Base-by-base conservation (phyloP, 2,113 vertebrate genomes). In the Chloropsis hardwickii region DNA sequence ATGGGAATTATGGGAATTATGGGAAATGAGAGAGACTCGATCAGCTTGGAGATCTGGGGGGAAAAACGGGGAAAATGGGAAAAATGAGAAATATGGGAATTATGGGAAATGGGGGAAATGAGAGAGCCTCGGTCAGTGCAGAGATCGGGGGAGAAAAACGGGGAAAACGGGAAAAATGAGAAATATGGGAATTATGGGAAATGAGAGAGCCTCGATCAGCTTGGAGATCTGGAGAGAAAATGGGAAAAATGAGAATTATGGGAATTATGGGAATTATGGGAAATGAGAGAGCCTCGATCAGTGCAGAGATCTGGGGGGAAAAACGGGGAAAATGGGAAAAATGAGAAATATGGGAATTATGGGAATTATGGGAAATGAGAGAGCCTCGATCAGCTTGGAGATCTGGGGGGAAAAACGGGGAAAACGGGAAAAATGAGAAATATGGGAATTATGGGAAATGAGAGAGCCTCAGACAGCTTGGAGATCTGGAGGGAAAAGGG, bases 121-220 rank as follows among this genome's bases (percentile, higher is more conserved):
- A 29, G 19, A 42, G 61, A 31, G 28, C 10, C 24, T 35, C 1
- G 5, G 1, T 35, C 6, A 48, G 44, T 37, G 10, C 37, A 37
- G 23, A n/a, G 21, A 47, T 47, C 4, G 47, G 64, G 33, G 42
- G 29, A 7, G 19, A 5, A 45, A 65, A 65, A 12, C 0, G 10
- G 29, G 61, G 22, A 45, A 65, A n/a, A 9, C 24, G 42, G 31
- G 42, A 25, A n/a, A 65, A n/a, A 21, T 5, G 28, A 28, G 40
- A 12, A 42, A 6, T 28, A 9, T 1, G 8, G 13, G 22, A 57
- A 58, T 10, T 58, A 3, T 14, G 35, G 24, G 23, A 12, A 57
- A 57, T 22, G 10, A 11, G 24, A 16, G 23, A 11, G 15, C 11
- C 10, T 31, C 1, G 1, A 3, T 18, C 7, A 19, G 58, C 7